These are phyloP conservation scores for Tetraneura akinire DNA, from an alignment of 1,140 invertebrate species.

Conservation along the genomic window DNA sequence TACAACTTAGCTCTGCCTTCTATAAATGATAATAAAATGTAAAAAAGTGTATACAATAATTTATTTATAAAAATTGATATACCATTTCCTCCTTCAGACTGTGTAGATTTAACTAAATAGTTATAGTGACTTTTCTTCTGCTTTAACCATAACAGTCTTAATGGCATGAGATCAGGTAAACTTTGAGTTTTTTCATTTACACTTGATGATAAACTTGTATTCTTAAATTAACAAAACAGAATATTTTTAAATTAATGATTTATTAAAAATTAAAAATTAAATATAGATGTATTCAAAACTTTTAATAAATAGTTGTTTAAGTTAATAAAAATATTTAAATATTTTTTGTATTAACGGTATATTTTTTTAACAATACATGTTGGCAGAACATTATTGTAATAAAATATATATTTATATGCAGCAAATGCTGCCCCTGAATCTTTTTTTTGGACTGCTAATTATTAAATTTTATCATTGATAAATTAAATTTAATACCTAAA, in stretches of 20 bases:
- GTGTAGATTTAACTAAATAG: conserved; percentile 45
- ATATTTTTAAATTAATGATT: too few relatives aligned
- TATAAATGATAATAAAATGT: conserved; percentile 20
- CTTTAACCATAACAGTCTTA: conserved; percentile 31
- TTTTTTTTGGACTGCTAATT: too few relatives aligned
- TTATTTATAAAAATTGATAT: background rate
- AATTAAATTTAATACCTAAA: too few relatives aligned
- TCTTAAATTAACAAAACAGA: background rate
- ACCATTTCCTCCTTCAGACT: conserved; percentile 49
- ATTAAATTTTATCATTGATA: too few relatives aligned
- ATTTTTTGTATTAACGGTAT: too few relatives aligned
- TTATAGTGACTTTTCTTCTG: conserved; percentile 47
- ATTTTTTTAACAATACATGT: too few relatives aligned
- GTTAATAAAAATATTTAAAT: too few relatives aligned
- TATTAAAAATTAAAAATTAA: background rate
- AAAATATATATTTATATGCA: too few relatives aligned
- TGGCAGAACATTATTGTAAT: too few relatives aligned
- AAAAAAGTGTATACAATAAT: background rate
- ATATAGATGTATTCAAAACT: too few relatives aligned
- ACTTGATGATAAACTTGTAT: conserved; percentile 47
- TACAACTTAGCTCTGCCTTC: conserved; percentile 36
- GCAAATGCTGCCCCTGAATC: too few relatives aligned
- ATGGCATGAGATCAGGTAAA: conserved; percentile 45
- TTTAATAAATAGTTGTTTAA: background rate
- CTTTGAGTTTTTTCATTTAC: conserved; percentile 45